A percentile compares a stretch with the other conserved stretches of the same genome.
Evolutionary conservation across 2,113 vertebrate species (phyloP).

Genomic region (Gambusia holbrooki): DNA sequence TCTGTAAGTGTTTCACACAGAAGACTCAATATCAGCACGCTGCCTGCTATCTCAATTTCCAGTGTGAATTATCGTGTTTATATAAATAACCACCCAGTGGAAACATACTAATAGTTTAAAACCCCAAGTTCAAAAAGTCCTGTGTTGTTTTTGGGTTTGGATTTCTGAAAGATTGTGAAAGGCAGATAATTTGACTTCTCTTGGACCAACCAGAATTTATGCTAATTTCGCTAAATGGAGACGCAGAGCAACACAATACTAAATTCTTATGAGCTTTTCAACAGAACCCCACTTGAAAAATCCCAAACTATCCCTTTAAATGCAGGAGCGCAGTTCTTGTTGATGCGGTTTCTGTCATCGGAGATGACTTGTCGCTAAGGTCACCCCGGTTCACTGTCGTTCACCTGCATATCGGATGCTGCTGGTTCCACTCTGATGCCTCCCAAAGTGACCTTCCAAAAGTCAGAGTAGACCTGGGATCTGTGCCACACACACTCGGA

Average conservation of each 20-base stretch:
- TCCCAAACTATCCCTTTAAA: background rate
- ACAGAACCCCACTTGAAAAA: background rate
- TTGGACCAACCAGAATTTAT: background rate
- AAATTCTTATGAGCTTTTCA: background rate
- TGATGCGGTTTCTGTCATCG: conserved; percentile 7
- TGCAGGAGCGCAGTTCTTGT: background rate
- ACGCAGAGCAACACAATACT: background rate
- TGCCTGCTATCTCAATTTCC: too few relatives aligned
- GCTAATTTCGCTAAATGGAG: background rate
- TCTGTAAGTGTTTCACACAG: too few relatives aligned
- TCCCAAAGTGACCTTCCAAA: conserved; percentile 52
- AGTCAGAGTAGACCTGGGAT: conserved; percentile 36
- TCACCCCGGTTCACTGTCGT: conserved; percentile 38
- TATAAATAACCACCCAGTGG: too few relatives aligned
- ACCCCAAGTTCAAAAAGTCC: too few relatives aligned
- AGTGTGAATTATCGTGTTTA: too few relatives aligned
- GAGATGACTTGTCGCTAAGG: conserved; percentile 5
- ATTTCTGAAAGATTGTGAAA: background rate
- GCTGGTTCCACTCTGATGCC: conserved; percentile 28
- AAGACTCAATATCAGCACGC: too few relatives aligned
- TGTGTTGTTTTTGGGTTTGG: background rate
- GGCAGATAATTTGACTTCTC: background rate
- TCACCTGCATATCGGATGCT: conserved; percentile 28
- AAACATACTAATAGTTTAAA: too few relatives aligned
- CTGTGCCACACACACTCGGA: conserved; percentile 7